Conservation (phyloP, 2,797 vertebrate species). For the Malacoctenus gilli region DNA sequence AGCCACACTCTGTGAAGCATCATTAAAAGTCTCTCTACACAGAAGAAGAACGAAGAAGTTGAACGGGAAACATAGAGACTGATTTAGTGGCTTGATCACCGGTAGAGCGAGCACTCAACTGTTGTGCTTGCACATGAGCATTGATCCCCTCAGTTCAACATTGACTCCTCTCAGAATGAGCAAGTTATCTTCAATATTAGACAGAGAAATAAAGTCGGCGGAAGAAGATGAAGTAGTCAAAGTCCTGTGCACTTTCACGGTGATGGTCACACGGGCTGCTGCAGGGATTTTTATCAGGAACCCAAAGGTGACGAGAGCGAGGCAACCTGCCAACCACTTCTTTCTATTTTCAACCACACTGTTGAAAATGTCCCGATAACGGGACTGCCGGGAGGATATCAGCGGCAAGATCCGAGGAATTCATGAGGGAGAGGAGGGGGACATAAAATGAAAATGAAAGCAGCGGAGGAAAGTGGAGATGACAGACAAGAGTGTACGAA, state of each 20-base stretch:
- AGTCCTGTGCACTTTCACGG: slow-evolving; percentile 4
- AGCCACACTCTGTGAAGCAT: not conserved
- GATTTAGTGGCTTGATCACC: not conserved
- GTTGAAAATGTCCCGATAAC: slow-evolving; percentile 60
- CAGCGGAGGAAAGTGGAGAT: slow-evolving; percentile 41
- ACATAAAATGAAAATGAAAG: slow-evolving; percentile 61
- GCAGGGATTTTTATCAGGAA: slow-evolving; percentile 36
- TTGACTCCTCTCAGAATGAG: slow-evolving; percentile 10
- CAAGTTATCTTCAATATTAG: slow-evolving; percentile 3
- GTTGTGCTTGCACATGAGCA: slow-evolving; percentile 4
- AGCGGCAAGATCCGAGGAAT: slow-evolving; percentile 48
- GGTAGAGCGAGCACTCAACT: not conserved
- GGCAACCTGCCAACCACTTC: slow-evolving; percentile 37
- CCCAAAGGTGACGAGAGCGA: slow-evolving; percentile 51
- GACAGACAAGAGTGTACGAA: slow-evolving; percentile 56
- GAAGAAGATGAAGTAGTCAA: slow-evolving; percentile 31
- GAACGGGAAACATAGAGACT: not conserved
- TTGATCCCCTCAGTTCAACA: slow-evolving; percentile 5
- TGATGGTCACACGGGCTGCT: slow-evolving; percentile 17
- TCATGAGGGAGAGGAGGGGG: slow-evolving; percentile 39
- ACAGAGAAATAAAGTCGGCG: slow-evolving; percentile 17
- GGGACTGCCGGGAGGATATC: slow-evolving; percentile 53
- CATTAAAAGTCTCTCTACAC: not conserved
- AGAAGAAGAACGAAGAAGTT: slow-evolving; percentile 5
- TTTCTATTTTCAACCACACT: slow-evolving; percentile 53